A percentile compares a stretch with the other conserved stretches of the same genome.
These are phyloP conservation scores for Drosophila takahashii DNA, from an alignment of 1,140 invertebrate species.

Conservation along the genomic window DNA sequence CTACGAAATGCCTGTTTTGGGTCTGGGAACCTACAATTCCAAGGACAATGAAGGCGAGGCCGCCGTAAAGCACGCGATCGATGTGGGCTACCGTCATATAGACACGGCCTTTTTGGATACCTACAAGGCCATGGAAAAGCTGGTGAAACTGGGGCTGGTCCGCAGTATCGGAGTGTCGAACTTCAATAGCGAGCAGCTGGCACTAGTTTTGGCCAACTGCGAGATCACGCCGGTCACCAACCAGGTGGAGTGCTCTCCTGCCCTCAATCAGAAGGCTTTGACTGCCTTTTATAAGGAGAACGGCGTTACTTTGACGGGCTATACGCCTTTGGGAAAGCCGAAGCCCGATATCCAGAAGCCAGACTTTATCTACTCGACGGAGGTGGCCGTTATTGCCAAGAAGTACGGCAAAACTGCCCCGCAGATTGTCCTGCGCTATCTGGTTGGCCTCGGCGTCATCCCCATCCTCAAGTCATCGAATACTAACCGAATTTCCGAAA, in stretches of 20 bases:
- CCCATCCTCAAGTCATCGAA: slow-evolving; percentile 92
- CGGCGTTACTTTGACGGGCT: slow-evolving; percentile 90
- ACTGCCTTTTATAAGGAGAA: slow-evolving; percentile 90
- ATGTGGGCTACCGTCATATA: slow-evolving; percentile 92
- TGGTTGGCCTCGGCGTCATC: slow-evolving; percentile 85
- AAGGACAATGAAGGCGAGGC: slow-evolving; percentile 87
- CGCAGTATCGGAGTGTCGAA: slow-evolving; percentile 92
- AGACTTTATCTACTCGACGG: slow-evolving; percentile 86
- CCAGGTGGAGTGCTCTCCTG: slow-evolving; percentile 93
- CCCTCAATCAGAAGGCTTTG: slow-evolving; percentile 91
- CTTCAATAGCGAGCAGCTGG: slow-evolving; percentile 91
- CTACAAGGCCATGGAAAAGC: slow-evolving; percentile 86
- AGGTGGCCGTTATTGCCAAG: slow-evolving; percentile 87
- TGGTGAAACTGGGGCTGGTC: slow-evolving; percentile 86
- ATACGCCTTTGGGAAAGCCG: slow-evolving; percentile 91
- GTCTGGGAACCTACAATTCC: slow-evolving; percentile 89
- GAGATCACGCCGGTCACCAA: slow-evolving; percentile 86
- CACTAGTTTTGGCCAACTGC: slow-evolving; percentile 86
- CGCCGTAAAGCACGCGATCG: slow-evolving; percentile 89
- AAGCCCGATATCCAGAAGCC: slow-evolving; percentile 77
- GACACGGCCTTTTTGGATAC: slow-evolving; percentile 91
- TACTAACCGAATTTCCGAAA: slow-evolving; percentile 88
- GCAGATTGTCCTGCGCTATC: slow-evolving; percentile 89
- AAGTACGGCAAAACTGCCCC: slow-evolving; percentile 90
- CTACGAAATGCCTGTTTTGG: slow-evolving; percentile 87